Evolutionary conservation across 2,888 invertebrate genomes (phyloP).

Genomic region (Drosophila meridionalis): DNA sequence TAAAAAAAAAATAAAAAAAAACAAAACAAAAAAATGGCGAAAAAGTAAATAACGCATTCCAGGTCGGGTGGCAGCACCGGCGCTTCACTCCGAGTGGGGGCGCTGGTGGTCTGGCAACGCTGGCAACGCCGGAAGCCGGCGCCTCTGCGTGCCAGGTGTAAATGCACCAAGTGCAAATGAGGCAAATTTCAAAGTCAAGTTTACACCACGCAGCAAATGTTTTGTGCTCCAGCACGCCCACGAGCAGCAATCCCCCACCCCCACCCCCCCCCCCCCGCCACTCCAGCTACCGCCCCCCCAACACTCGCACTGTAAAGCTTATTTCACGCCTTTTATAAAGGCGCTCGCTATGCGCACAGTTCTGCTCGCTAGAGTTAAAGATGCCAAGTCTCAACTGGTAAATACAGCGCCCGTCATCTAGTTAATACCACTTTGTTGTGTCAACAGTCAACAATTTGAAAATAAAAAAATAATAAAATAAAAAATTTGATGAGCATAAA

Average conservation of each 20-base stretch:
- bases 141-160: slow-evolving; percentile 56
- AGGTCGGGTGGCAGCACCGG: slow-evolving; percentile 11
- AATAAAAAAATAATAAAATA: too few species aligned
- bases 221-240: slow-evolving; percentile 63
- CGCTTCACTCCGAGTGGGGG: not conserved
- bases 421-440: slow-evolving; percentile 3
- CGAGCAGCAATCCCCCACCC: not conserved
- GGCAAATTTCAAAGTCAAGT: slow-evolving; percentile 79
- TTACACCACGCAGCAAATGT: slow-evolving; percentile 78
- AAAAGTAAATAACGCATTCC: slow-evolving; percentile 24
- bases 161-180: slow-evolving; percentile 75
- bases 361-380: slow-evolving; percentile 35
- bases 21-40: not conserved
- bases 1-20: not conserved
- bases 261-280: not conserved
- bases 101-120: not conserved
- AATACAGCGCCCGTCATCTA: slow-evolving; percentile 26
- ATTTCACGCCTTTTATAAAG: slow-evolving; percentile 24
- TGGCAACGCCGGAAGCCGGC: slow-evolving; percentile 22
- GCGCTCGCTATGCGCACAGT: slow-evolving; percentile 22
- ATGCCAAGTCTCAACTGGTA: slow-evolving; percentile 20
- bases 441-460: not conserved
- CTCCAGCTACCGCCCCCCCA: not conserved
- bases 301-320: not conserved
- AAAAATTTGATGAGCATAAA: too few species aligned